Evolutionary conservation across 2,888 invertebrate species (phyloP).

Genomic region (Elmis aenea): DNA sequence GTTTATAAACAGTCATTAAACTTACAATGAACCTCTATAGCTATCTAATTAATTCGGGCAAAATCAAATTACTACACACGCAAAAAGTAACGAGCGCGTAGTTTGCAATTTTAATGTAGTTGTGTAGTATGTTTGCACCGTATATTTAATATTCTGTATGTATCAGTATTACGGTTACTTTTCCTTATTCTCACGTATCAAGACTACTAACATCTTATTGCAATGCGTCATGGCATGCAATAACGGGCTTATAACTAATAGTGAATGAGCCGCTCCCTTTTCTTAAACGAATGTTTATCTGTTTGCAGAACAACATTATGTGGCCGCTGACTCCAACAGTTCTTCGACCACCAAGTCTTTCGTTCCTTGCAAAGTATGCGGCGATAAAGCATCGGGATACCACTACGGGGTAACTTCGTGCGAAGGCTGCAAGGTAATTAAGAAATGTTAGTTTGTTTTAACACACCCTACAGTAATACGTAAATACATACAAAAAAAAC

Average conservation of each 20-base stretch:
- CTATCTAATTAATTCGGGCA: too few relatives aligned
- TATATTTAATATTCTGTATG: constrained; percentile 22
- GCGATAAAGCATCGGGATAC: constrained; percentile 92
- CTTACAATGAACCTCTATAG: too few relatives aligned
- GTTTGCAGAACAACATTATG: constrained; percentile 62
- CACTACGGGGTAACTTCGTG: constrained; percentile 98
- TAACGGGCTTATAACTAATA: constrained; percentile 23
- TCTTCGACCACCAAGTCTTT: constrained; percentile 78
- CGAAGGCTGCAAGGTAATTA: constrained; percentile 92
- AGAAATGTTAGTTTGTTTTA: background rate
- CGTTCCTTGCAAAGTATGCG: constrained; percentile 94
- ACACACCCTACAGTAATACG: too few relatives aligned
- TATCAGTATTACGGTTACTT: constrained; percentile 31
- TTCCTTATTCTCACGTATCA: constrained; percentile 23
- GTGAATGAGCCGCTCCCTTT: constrained; percentile 9
- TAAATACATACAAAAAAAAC: too few relatives aligned
- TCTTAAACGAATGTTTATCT: constrained; percentile 9
- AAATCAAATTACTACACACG: too few relatives aligned
- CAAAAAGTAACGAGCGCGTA: too few relatives aligned
- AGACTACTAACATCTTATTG: constrained; percentile 6
- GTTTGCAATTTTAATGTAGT: constrained; percentile 12
- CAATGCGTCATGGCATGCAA: constrained; percentile 20
- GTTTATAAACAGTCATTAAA: too few relatives aligned
- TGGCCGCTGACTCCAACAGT: constrained; percentile 74
- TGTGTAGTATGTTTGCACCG: constrained; percentile 13